phyloP scores from a whole-genome alignment of 2,113 vertebrate genomes.

The Turdus rufiventris region DNA sequence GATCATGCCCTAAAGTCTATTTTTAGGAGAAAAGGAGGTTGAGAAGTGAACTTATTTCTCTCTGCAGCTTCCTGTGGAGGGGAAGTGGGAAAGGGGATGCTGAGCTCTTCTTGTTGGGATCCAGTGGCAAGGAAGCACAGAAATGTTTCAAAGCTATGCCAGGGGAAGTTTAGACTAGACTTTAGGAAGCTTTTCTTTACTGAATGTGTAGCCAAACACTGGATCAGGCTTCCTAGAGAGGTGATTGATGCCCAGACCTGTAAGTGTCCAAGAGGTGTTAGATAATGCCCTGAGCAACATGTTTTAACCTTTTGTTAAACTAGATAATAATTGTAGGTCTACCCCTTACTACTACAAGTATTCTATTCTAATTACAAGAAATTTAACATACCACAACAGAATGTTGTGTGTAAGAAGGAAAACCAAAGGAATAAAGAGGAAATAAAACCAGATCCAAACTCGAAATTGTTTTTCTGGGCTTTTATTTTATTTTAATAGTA shows the following conservation, averaged over 20 bases:
- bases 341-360: background rate
- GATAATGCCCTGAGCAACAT: background rate
- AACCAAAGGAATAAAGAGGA: background rate
- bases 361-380: background rate
- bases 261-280: background rate
- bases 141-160: background rate
- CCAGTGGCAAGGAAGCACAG: fast-evolving
- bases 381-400: background rate
- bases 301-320: background rate
- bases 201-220: fast-evolving
- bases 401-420: background rate
- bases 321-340: background rate
- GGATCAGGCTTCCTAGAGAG: background rate
- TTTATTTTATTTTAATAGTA: background rate
- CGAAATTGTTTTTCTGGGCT: background rate
- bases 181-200: background rate
- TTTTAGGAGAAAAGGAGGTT: background rate
- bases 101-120: background rate
- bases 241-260: fast-evolving
- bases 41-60: background rate
- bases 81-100: background rate
- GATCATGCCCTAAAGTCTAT: background rate
- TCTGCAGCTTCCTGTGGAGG: background rate
- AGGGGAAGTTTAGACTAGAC: background rate
- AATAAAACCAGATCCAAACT: background rate